Evolutionary conservation across 2,888 invertebrate species (phyloP), one percentile per base, ranked within the genome.

Genomic region (Drosophila mimetica): DNA sequence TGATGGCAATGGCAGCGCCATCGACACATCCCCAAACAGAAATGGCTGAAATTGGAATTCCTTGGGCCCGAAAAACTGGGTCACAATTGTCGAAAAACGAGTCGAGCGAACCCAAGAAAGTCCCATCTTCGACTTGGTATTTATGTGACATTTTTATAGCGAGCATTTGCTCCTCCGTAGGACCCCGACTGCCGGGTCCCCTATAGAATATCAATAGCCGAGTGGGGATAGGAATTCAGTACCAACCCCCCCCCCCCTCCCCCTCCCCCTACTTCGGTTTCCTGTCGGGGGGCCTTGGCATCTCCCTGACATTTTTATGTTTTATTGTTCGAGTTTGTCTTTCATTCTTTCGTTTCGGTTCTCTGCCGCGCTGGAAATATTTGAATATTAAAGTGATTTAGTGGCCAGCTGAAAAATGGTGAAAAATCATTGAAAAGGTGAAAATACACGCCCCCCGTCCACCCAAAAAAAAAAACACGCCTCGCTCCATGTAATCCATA

Each of bases 321-420:
- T 87, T 82, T 87, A 87, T 85, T 87, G 82, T 85, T 82, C 58
- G 75, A 64, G 63, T 79, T 76, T 64, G 52, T 65, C 51, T 52
- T 61, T 70, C 71, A 51, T 52, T 53, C 55, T 42, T 42, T 58
- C 47, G 41, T n/a, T 57, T 52, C 30, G 42, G 51, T 14, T 47
- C 57, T 41, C 53, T 57, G 48, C 61, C 63, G 54, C 66, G 67
- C 71, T 61, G 65, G 51, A 85, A 79, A 87, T 75, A 77, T 79
- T 76, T 60, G 86, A 82, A 83, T 83, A 87, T 83, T 83, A 83
- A 83, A 83, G 88, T 87, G 88, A 88, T 88, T 88, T 86, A 82
- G 79, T 73, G 82, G 76, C 82, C 75, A 75, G 72, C 71, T 82
- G 87, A 82, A 85, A 82, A 82, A 82, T 87, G 87, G 87, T 87